Evolutionary conservation across 2,113 vertebrate species (phyloP).

Genomic region (Pelmatolapia mariae): DNA sequence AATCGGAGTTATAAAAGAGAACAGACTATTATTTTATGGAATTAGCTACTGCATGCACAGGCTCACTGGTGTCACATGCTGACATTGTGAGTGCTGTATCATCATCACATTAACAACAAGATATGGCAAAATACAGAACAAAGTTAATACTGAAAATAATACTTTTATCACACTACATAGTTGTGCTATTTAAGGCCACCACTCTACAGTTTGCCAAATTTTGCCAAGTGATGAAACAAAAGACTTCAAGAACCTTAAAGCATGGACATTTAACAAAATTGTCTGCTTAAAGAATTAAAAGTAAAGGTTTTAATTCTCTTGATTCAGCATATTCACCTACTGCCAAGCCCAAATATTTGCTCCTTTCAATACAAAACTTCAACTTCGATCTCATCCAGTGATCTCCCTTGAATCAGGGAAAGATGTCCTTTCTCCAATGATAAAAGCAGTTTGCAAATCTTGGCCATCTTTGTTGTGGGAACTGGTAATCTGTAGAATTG

Average conservation of each 20-base stretch:
- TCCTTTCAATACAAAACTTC: not conserved
- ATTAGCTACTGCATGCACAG: not conserved
- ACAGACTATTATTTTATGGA: not conserved
- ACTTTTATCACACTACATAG: not conserved
- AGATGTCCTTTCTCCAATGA: not conserved
- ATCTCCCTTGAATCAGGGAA: not conserved
- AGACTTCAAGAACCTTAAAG: not conserved
- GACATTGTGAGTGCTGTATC: not conserved
- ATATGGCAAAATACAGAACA: not conserved
- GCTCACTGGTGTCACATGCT: not conserved
- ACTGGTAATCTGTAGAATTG: not conserved
- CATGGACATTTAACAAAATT: not conserved
- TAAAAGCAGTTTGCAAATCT: not conserved
- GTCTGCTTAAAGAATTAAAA: not conserved
- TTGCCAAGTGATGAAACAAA: not conserved
- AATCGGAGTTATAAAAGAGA: accelerated
- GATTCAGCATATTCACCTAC: not conserved
- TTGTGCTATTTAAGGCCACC: not conserved
- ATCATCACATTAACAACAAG: not conserved
- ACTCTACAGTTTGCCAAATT: not conserved
- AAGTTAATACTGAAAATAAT: not conserved
- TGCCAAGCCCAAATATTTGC: not conserved
- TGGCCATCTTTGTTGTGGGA: not conserved
- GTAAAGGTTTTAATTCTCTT: not conserved
- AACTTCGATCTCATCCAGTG: not conserved